phyloP scores from a whole-genome alignment of 2,888 invertebrate genomes.

The Drosophila dives region DNA sequence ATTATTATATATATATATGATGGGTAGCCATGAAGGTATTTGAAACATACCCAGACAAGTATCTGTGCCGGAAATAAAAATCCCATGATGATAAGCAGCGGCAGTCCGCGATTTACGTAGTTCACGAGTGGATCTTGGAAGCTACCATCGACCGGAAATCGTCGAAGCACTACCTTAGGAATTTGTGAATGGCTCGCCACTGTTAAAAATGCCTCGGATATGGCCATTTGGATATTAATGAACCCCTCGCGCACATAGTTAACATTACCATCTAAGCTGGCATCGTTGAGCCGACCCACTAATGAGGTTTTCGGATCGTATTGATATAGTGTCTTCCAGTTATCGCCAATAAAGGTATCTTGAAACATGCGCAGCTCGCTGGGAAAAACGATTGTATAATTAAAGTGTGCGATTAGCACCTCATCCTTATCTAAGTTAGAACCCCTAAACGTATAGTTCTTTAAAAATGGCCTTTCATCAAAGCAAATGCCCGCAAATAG shows the following conservation, averaged over 20 bases:
- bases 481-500: constrained; percentile 83
- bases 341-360: constrained; percentile 39
- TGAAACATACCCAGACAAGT: constrained; percentile 86
- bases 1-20: neutral
- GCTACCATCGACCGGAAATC: constrained; percentile 85
- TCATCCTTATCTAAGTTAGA: neutral
- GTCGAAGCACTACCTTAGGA: constrained; percentile 55
- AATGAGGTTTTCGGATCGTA: constrained; percentile 30
- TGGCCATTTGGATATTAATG: constrained; percentile 87
- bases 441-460: neutral
- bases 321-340: constrained; percentile 66
- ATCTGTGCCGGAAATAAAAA: constrained; percentile 92
- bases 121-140: constrained; percentile 88
- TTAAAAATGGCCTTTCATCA: constrained; percentile 86
- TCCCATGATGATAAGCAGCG: constrained; percentile 91
- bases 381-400: constrained; percentile 66
- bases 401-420: constrained; percentile 16
- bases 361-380: constrained; percentile 64
- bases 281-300: constrained; percentile 27
- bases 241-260: constrained; percentile 87
- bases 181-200: neutral
- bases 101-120: constrained; percentile 88
- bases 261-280: constrained; percentile 86
- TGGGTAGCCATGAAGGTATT: neutral
- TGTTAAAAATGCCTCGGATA: constrained; percentile 84